Base-by-base conservation (phyloP, 2,113 vertebrate genomes). In the Cromileptes altivelis region DNA sequence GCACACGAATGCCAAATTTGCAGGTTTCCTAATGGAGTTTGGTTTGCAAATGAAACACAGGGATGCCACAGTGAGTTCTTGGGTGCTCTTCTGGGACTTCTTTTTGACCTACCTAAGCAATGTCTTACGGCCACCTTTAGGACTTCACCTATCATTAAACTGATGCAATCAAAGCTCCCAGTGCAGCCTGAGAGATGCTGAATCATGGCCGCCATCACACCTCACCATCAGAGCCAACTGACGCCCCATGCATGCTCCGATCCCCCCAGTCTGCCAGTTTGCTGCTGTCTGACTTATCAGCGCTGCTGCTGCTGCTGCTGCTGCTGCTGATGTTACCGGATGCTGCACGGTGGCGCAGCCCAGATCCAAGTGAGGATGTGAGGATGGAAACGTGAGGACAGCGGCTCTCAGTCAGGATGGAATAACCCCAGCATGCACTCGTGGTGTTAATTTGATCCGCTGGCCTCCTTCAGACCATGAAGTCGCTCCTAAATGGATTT, bases 261-360 rank as follows among this genome's bases (percentile, higher is more conserved):
- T n/a, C 65, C 14, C 83, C 33, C 76, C 55, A n/a, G 67, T 53
- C 63, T 70, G 70, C 60, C 85, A 80, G 71, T 50, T 47, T 70
- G 86, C 86, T 86, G 73, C 87, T 78, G 79, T 77, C 75, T 69
- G 68, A 65, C 65, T 86, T 67, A 84, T 85, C 85, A 67, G 85
- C 77, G 73, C 67, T 71, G 83, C 65, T 65, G 70, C 47, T 58
- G 73, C 67, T 70, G 27, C 27, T 27, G 83, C 64, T 64, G 70
- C 47, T 52, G 80, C 40, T 82, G 75, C 21, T 86, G 81, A 6
- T 90, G 79, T 27, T 74, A 81, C 68, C 73, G 89, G 81, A 78
- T 70, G 90, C 88, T 88, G 90, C 82, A 69, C 60, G 80, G 72
- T 58, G 89, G 75, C 76, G 89, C 92, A 90, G 85, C 82, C 63